phyloP scores from a whole-genome alignment of 1,140 invertebrate species.

The Tetramorium alpestre region DNA sequence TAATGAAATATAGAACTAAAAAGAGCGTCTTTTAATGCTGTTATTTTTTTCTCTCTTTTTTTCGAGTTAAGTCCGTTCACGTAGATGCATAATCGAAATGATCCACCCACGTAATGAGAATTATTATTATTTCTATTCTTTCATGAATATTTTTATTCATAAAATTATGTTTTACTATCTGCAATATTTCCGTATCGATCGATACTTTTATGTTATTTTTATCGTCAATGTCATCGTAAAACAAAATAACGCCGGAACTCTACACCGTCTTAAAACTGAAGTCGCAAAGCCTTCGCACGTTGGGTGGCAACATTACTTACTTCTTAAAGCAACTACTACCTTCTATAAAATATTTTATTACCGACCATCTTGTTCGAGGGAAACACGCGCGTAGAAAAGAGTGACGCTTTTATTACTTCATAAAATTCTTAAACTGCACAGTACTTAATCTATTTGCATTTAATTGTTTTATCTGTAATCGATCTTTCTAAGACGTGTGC shows the following conservation, averaged over 20 bases:
- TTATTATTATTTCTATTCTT: neutral
- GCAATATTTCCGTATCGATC: neutral
- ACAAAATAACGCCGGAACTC: conserved; percentile 42
- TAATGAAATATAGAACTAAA: neutral
- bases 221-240: conserved; percentile 52
- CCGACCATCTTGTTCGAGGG: neutral
- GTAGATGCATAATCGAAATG: neutral
- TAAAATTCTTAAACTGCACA: conserved; percentile 8
- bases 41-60: neutral
- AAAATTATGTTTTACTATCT: neutral
- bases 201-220: conserved; percentile 31
- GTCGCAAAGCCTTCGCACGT: conserved; percentile 21
- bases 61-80: neutral
- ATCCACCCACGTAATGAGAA: neutral
- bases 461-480: conserved; percentile 10
- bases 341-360: conserved; percentile 49
- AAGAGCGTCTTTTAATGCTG: neutral
- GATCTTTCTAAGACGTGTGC: neutral
- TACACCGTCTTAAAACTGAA: conserved; percentile 45
- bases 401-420: conserved; percentile 19
- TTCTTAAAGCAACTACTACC: conserved; percentile 33
- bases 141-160: neutral
- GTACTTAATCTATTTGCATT: conserved; percentile 18
- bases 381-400: conserved; percentile 14
- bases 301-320: conserved; percentile 23